Evolutionary conservation across 1,140 invertebrate species (phyloP).

Genomic region (Ephestia elutella): DNA sequence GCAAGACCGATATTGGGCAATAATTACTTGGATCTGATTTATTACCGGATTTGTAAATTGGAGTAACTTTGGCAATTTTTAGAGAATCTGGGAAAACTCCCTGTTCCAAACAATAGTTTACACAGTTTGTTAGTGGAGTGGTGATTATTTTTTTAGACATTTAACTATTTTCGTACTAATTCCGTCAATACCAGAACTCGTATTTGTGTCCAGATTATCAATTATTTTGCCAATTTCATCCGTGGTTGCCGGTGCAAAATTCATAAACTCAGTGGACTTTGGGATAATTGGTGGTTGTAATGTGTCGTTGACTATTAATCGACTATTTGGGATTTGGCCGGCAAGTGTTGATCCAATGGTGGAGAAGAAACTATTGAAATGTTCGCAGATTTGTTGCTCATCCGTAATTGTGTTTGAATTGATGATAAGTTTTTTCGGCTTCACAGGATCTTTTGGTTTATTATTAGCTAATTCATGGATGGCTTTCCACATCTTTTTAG

Average conservation of each 20-base stretch:
- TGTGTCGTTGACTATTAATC: too few relatives aligned
- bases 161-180: not conserved
- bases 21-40: not conserved
- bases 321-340: not conserved
- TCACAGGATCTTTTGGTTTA: conserved; percentile 9
- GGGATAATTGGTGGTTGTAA: too few relatives aligned
- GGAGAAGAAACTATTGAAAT: conserved; percentile 19
- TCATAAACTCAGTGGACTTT: too few relatives aligned
- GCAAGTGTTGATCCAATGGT: not conserved
- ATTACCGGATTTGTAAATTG: not conserved
- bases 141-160: not conserved
- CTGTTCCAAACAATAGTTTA: not conserved
- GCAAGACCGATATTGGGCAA: conserved; percentile 1
- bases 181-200: not conserved
- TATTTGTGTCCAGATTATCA: not conserved
- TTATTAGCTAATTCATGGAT: conserved; percentile 19
- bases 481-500: conserved; percentile 26
- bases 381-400: conserved; percentile 20
- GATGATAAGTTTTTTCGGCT: conserved; percentile 4
- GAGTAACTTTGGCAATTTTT: not conserved
- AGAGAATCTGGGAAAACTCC: not conserved
- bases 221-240: not conserved
- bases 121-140: not conserved
- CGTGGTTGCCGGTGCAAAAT: not conserved
- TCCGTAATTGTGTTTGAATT: conserved; percentile 8